phyloP scores from a whole-genome alignment of 64 coral and sea anemone species.

The Pachyseris speciosa region DNA sequence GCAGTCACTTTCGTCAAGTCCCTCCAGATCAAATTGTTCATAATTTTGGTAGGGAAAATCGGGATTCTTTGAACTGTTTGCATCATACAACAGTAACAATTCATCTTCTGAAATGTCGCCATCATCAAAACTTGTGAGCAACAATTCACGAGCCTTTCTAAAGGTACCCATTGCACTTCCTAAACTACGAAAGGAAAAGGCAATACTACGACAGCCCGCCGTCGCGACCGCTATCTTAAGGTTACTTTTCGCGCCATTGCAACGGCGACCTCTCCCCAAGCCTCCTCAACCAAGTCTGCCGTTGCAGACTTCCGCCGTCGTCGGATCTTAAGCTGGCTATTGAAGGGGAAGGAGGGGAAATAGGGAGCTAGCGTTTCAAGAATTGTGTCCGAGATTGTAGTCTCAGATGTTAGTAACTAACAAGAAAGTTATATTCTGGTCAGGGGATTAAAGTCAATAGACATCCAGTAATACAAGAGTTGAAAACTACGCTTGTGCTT shows the following conservation, averaged over 20 bases:
- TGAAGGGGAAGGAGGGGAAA: too few relatives aligned
- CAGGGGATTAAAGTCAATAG: too few relatives aligned
- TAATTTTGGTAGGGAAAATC: conserved; percentile 12
- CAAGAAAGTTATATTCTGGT: too few relatives aligned
- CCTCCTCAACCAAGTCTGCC: conserved; percentile 46
- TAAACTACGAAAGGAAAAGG: neutral
- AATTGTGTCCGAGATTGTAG: too few relatives aligned
- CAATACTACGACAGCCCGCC: conserved; percentile 5
- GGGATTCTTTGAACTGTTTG: neutral
- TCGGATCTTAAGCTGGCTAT: too few relatives aligned
- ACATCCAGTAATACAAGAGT: too few relatives aligned
- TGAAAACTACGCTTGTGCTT: too few relatives aligned
- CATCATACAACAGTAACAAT: conserved; percentile 29
- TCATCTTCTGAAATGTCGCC: conserved; percentile 31
- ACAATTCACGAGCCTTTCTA: conserved; percentile 28
- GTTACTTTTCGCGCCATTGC: conserved; percentile 44
- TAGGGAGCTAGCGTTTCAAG: too few relatives aligned
- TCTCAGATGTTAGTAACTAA: too few relatives aligned
- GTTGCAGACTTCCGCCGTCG: neutral
- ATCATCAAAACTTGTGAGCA: conserved; percentile 44
- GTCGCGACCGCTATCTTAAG: neutral
- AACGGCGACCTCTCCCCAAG: conserved; percentile 41
- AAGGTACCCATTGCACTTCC: conserved; percentile 12
- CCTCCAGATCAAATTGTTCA: neutral
- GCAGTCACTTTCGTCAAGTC: conserved; percentile 10